Conservation (phyloP, 2,888 invertebrate genomes). For the Caenorhabditis sulstoni region DNA sequence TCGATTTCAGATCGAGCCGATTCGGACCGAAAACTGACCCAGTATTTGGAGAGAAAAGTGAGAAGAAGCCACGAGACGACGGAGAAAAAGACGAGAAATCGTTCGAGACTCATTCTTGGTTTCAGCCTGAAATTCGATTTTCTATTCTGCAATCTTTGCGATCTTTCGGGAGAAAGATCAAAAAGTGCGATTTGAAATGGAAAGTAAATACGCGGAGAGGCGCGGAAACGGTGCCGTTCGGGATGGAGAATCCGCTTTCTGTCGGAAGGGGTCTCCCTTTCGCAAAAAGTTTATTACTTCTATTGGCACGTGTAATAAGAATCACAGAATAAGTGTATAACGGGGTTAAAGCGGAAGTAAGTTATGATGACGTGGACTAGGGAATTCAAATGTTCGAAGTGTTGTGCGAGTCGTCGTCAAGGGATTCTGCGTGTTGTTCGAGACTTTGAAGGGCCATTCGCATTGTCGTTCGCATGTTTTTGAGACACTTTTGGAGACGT, state of each 20-base stretch:
- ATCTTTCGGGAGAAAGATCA: background rate
- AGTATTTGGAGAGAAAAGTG: conserved; percentile 39
- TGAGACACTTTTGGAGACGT: conserved; percentile 70
- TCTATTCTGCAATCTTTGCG: conserved; percentile 3
- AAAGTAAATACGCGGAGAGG: conserved; percentile 30
- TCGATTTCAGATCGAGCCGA: too few species aligned
- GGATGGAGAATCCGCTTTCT: background rate
- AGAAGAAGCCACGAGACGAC: conserved; percentile 36
- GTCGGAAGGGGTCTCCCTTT: background rate
- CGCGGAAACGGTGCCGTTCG: conserved; percentile 19
- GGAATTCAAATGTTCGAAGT: conserved; percentile 64
- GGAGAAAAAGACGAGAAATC: conserved; percentile 40
- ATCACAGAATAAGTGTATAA: conserved; percentile 9
- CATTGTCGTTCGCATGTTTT: conserved; percentile 71
- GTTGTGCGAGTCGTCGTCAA: conserved; percentile 62
- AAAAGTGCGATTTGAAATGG: conserved; percentile 9
- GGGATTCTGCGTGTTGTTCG: conserved; percentile 54
- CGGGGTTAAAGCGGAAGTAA: background rate
- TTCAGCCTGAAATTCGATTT: background rate
- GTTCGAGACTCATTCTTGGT: conserved; percentile 18
- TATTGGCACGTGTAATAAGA: background rate
- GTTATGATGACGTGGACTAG: background rate
- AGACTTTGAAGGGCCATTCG: conserved; percentile 72
- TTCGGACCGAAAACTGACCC: conserved; percentile 58
- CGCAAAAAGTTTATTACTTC: background rate